A percentile compares a stretch with the other conserved stretches of the same genome.
Evolutionary conservation across 2,888 invertebrate genomes (phyloP).

Genomic region (Melinopterus prodromus): DNA sequence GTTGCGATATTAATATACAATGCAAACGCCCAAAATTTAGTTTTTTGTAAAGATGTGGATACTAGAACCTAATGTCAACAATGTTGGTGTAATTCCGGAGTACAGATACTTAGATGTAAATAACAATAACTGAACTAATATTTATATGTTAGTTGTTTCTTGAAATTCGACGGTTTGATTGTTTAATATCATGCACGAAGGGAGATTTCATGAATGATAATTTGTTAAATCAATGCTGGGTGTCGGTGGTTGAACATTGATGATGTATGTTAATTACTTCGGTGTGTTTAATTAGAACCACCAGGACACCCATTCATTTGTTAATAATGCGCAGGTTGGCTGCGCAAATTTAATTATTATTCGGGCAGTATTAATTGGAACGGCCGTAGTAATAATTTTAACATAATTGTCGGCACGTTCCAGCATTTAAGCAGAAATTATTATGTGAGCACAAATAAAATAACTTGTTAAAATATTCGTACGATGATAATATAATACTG

Average conservation of each 20-base stretch:
- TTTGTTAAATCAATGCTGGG: neutral
- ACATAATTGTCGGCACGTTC: neutral
- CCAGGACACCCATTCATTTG: neutral
- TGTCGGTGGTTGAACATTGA: neutral
- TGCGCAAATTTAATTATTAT: slow-evolving; percentile 4
- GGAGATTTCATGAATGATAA: neutral
- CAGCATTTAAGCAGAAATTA: neutral
- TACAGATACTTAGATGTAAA: too few species aligned
- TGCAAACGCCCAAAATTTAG: too few species aligned
- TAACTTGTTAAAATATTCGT: too few species aligned
- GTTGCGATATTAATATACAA: too few species aligned
- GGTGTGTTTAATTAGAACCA: neutral
- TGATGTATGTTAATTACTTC: neutral
- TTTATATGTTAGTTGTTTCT: neutral
- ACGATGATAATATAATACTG: too few species aligned
- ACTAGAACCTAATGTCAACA: too few species aligned
- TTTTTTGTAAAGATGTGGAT: too few species aligned
- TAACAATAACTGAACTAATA: too few species aligned
- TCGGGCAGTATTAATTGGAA: neutral
- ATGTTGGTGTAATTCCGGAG: too few species aligned
- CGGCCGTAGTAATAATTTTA: neutral
- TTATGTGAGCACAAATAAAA: neutral
- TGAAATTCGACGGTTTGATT: neutral
- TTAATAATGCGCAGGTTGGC: neutral
- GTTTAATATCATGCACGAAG: neutral